These are phyloP conservation scores for Callosobruchus maculatus DNA, from an alignment of 2,888 invertebrate species.

Conservation along the genomic window DNA sequence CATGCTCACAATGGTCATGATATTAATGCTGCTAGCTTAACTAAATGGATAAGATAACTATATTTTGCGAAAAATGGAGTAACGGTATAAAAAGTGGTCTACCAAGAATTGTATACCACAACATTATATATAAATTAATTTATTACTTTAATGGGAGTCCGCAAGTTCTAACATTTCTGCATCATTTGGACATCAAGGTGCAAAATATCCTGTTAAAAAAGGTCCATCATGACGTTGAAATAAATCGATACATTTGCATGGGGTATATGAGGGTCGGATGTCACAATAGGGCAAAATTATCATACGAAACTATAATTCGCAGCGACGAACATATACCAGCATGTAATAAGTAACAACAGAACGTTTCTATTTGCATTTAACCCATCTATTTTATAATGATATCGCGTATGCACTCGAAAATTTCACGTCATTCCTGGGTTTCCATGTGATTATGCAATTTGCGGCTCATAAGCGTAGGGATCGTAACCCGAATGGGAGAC, in stretches of 20 bases:
- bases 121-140: no score
- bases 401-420: neutral
- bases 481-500: no score
- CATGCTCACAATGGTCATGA: no score
- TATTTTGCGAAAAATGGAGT: no score
- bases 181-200: no score
- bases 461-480: neutral
- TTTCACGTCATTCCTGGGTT: neutral
- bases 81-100: no score
- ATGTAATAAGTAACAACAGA: neutral
- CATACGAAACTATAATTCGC: neutral
- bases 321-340: neutral
- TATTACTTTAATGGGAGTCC: no score
- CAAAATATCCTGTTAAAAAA: no score
- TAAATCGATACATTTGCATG: neutral
- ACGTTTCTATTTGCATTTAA: neutral
- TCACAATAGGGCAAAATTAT: neutral
- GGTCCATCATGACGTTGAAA: neutral
- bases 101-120: no score
- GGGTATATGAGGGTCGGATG: neutral
- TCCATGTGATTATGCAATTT: neutral
- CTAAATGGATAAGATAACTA: no score
- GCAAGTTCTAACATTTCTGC: no score
- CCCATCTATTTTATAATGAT: neutral
- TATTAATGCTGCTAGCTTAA: no score